Conservation (phyloP, 2,888 invertebrate genomes). For the Lathronympha strigana region DNA sequence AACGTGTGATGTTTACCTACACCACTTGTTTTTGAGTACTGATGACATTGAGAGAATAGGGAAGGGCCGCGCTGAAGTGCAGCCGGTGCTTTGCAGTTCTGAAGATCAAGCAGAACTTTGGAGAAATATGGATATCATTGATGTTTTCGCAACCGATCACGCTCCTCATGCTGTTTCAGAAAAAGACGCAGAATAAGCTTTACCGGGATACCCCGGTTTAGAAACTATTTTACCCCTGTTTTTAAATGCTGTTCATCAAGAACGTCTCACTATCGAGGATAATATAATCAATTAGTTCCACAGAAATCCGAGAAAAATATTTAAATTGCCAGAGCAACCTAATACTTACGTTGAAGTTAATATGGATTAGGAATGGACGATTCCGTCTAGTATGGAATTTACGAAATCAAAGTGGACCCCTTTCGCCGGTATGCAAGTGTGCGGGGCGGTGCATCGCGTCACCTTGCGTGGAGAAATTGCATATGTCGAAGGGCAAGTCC, state of each 20-base stretch:
- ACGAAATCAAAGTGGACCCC: slow-evolving; percentile 99
- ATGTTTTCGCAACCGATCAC: slow-evolving; percentile 99
- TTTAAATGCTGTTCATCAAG: slow-evolving; percentile 96
- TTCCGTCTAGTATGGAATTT: slow-evolving; percentile 91
- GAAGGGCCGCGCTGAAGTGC: slow-evolving; percentile 90
- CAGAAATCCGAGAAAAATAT: slow-evolving; percentile 96
- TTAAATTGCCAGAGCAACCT: slow-evolving; percentile 97
- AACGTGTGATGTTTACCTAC: slow-evolving; percentile 99
- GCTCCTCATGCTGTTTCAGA: slow-evolving; percentile 97
- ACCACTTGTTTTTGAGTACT: slow-evolving; percentile 96
- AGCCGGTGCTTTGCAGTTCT: slow-evolving; percentile 91
- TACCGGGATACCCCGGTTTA: slow-evolving; percentile 98
- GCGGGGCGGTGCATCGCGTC: slow-evolving; percentile 96
- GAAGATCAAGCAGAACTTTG: slow-evolving; percentile 99
- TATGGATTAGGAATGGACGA: slow-evolving; percentile 96
- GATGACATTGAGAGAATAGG: slow-evolving; percentile 90
- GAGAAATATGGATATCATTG: slow-evolving; percentile 98
- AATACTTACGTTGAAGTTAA: slow-evolving; percentile 98
- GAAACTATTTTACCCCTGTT: slow-evolving; percentile 99
- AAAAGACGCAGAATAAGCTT: slow-evolving; percentile 92
- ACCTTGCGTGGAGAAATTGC: slow-evolving; percentile 98
- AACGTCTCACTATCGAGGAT: slow-evolving; percentile 95
- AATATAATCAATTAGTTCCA: slow-evolving; percentile 95
- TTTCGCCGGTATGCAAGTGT: slow-evolving; percentile 94
- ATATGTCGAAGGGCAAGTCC: slow-evolving; percentile 96